Conservation (phyloP, 2,797 vertebrate species). For the Alcedo quadribrachys region DNA sequence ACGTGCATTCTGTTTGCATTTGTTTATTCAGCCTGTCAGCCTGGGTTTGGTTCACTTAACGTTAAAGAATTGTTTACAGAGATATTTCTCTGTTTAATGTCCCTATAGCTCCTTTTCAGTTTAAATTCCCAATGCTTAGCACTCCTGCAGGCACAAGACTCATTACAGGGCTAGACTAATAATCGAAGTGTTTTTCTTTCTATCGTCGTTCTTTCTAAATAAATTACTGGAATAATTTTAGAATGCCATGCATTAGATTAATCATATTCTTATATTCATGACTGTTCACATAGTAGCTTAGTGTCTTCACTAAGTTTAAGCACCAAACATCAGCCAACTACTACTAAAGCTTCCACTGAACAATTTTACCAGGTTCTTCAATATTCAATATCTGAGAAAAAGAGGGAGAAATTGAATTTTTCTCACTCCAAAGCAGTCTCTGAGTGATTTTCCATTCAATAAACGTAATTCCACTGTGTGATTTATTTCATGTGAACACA, state of each 20-base stretch:
- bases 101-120: background rate
- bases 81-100: constrained; percentile 10
- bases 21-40: constrained; percentile 31
- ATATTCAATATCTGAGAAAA: background rate
- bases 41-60: constrained; percentile 7
- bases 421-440: background rate
- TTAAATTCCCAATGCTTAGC: background rate
- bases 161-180: background rate
- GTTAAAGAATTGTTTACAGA: background rate
- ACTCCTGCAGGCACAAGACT: background rate
- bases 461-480: background rate
- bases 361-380: background rate
- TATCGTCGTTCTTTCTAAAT: background rate
- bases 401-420: background rate
- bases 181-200: background rate
- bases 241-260: background rate
- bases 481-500: background rate
- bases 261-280: background rate
- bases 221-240: background rate
- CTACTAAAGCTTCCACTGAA: background rate
- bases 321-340: background rate
- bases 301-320: background rate
- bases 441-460: background rate
- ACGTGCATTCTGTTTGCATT: background rate
- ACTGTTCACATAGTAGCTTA: background rate